Conservation (phyloP, 2,797 vertebrate genomes). For the Enteromius argenteus region DNA sequence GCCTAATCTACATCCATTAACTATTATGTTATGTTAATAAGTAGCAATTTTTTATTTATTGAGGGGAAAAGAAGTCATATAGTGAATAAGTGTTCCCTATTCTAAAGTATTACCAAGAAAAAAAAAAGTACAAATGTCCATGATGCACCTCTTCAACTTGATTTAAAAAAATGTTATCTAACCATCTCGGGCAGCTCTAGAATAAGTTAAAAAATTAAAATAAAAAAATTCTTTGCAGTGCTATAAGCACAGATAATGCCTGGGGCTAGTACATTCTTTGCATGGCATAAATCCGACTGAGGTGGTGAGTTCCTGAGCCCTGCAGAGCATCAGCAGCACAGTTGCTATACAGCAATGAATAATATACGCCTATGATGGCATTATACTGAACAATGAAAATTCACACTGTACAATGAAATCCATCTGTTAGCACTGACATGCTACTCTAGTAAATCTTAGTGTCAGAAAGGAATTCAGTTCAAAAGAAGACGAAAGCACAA, state of each 20-base stretch:
- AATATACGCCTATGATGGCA: constrained; percentile 8
- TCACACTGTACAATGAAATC: background rate
- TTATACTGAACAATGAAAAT: background rate
- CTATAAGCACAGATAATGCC: constrained; percentile 45
- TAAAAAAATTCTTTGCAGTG: constrained; percentile 30
- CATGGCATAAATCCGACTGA: constrained; percentile 42
- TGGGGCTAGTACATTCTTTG: constrained; percentile 48
- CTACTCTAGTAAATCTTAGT: background rate
- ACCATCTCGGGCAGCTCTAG: constrained; percentile 18
- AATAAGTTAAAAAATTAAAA: constrained; percentile 37
- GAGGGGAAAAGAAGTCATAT: too few relatives aligned
- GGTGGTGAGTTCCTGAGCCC: constrained; percentile 6
- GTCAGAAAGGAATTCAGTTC: constrained; percentile 10
- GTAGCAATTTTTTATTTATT: too few relatives aligned
- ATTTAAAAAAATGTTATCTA: constrained; percentile 41
- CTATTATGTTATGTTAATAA: too few relatives aligned
- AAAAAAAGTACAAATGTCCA: constrained; percentile 16
- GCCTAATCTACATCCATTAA: too few relatives aligned
- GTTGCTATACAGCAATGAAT: constrained; percentile 9
- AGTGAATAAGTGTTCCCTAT: too few relatives aligned
- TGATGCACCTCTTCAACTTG: constrained; percentile 41
- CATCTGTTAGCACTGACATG: background rate
- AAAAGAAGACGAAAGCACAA: constrained; percentile 22
- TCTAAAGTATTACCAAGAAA: background rate
- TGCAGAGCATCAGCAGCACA: constrained; percentile 20